phyloP scores from a whole-genome alignment of 2,113 vertebrate genomes.

The Manacus vitellinus region DNA sequence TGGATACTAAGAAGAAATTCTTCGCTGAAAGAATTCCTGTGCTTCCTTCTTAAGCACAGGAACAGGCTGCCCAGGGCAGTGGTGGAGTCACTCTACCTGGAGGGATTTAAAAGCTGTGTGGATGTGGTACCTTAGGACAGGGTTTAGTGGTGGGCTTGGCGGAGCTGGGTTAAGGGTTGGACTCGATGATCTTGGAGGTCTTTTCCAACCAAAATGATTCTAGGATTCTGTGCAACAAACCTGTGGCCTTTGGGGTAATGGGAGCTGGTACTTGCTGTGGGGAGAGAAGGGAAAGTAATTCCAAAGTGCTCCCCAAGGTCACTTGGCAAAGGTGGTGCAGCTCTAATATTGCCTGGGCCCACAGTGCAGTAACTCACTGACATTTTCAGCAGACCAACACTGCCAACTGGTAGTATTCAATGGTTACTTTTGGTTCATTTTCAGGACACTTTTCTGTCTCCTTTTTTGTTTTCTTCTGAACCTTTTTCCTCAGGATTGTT shows the following conservation, averaged over 20 bases:
- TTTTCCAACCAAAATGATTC: neutral
- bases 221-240: neutral
- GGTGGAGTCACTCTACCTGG: neutral
- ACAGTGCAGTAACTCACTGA: neutral
- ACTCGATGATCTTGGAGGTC: neutral
- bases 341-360: rapidly evolving
- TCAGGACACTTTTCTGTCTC: neutral
- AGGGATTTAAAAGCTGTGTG: neutral
- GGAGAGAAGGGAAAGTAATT: neutral
- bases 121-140: neutral
- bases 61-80: neutral
- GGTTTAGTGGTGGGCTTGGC: neutral
- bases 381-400: neutral
- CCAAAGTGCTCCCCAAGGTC: neutral
- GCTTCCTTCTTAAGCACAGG: neutral
- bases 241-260: neutral
- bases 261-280: neutral
- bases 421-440: neutral
- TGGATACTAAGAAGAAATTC: neutral
- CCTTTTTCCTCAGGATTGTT: neutral
- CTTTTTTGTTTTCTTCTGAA: neutral
- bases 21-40: neutral
- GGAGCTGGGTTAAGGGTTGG: neutral
- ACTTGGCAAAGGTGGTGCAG: neutral
- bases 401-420: neutral